Conservation (phyloP, 2,888 invertebrate genomes). For the Drosophila quasianomalipes region DNA sequence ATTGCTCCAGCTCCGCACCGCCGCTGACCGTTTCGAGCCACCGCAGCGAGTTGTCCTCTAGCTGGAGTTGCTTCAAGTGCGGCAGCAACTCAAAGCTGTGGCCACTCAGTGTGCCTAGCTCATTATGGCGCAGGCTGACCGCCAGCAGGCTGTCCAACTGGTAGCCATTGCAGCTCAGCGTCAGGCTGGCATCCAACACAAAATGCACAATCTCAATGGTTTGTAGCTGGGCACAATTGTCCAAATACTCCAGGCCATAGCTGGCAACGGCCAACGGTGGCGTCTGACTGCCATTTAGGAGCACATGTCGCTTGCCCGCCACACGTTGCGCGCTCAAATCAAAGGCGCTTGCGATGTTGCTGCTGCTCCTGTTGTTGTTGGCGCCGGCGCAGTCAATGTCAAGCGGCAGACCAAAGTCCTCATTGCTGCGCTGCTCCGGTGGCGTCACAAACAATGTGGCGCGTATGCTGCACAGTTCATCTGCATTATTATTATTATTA, state of each 20-base stretch:
- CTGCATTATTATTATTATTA: background rate
- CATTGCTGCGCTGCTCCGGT: constrained; percentile 30
- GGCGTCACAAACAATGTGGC: constrained; percentile 62
- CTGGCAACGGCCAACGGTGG: constrained; percentile 66
- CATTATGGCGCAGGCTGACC: constrained; percentile 67
- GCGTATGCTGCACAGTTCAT: constrained; percentile 55
- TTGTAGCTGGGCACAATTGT: constrained; percentile 73
- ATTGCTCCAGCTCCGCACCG: constrained; percentile 51
- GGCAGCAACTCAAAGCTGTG: constrained; percentile 60
- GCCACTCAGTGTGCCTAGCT: constrained; percentile 67
- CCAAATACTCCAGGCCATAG: constrained; percentile 82
- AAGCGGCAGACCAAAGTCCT: constrained; percentile 72
- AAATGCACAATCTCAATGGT: constrained; percentile 72
- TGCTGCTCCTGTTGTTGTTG: constrained; percentile 6
- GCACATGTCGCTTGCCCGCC: constrained; percentile 64
- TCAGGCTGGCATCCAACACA: constrained; percentile 66
- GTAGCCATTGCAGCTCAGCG: constrained; percentile 60
- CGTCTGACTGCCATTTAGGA: constrained; percentile 79
- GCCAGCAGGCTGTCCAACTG: constrained; percentile 13
- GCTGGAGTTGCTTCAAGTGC: constrained; percentile 56
- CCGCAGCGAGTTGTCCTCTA: constrained; percentile 73
- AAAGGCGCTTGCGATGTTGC: constrained; percentile 17
- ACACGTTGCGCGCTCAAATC: constrained; percentile 52
- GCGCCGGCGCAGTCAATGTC: constrained; percentile 69
- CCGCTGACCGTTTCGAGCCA: constrained; percentile 58